Percentiles rank a stretch among this genome's conserved stretches.
Evolutionary conservation across 2,797 vertebrate species (phyloP).

Genomic region (Sorex maritimensis): DNA sequence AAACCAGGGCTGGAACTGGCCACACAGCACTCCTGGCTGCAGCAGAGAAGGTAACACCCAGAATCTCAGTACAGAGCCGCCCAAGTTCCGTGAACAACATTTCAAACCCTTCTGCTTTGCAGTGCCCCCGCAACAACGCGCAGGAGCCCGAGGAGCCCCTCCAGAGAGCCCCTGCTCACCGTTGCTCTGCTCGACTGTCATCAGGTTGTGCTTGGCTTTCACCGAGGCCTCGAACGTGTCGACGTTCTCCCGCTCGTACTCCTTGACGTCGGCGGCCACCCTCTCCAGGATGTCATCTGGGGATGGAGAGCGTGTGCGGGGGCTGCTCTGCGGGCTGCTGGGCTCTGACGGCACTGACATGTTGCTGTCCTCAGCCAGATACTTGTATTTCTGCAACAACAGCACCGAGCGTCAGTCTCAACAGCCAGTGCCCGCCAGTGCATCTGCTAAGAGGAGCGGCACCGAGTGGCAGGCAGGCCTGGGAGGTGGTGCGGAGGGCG

Average conservation of each 20-base stretch:
- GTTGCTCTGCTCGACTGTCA: conserved; percentile 97
- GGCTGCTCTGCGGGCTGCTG: conserved; percentile 98
- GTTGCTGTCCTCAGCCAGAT: conserved; percentile 95
- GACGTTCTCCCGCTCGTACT: conserved; percentile 97
- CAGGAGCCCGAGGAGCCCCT: no score
- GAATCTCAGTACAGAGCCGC: no score
- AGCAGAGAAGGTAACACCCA: no score
- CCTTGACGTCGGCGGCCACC: conserved; percentile 98
- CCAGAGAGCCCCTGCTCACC: conserved; percentile 84
- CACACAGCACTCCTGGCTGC: no score
- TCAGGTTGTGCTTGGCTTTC: conserved; percentile 99
- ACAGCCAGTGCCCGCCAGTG: neutral
- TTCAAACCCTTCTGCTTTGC: no score
- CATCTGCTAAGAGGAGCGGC: neutral
- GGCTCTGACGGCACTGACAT: conserved; percentile 96
- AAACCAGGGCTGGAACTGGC: no score
- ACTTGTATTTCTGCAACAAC: conserved; percentile 96
- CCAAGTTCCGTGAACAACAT: no score
- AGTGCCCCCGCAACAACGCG: no score
- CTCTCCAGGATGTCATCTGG: conserved; percentile 98
- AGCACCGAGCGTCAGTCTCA: conserved; percentile 51
- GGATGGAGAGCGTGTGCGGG: conserved; percentile 96
- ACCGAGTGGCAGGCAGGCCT: neutral
- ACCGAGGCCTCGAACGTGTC: conserved; percentile 98
- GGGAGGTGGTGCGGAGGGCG: no score